Base-by-base conservation (phyloP, 2,113 vertebrate species). In the Paramormyrops kingsleyae region DNA sequence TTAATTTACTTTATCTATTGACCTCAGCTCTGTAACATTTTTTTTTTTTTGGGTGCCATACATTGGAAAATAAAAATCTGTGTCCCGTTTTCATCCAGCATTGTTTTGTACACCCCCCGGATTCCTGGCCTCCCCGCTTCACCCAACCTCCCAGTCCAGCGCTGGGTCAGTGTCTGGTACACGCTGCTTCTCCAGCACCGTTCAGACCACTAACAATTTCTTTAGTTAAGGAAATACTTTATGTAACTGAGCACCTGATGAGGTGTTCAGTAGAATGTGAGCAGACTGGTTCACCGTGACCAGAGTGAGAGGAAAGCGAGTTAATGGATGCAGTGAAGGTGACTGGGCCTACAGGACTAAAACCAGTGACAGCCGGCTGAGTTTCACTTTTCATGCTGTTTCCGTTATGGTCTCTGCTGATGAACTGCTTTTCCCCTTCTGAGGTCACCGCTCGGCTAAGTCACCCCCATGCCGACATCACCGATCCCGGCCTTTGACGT, bases 401-500 rank as follows among this genome's bases (percentile, higher is more conserved):
- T 88, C 8, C 10, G 19, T 53, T 62, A 9, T 15, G 2, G 0
- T 10, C 50, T 39, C 77, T 86, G 83, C 90, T 9, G 49, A 35
- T 49, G 74, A 83, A 49, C 88, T 59, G 53, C 89, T 49, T 39
- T 88, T 70, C 89, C 66, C 87, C 47, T 5, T 39, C 66, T 12
- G 19, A 15, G 77, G 39, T 17, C 39, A 46, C 46, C 91, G 89
- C 87, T 89, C 62, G 87, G 52, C 88, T 74, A 56, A 35, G 66
- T 66, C 83, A 53, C 70, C 89, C 9, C 90, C 52, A 80, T 88
- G 87, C 31, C 87, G 10, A 89, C 70, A 80, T 5, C 83, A 39
- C 35, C 5, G 31, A 52, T 56, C 46, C 89, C 87, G 89, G 52
- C 89, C 87, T 90, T 83, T 15, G 49, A 85, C 90, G 90, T 47